phyloP scores from a whole-genome alignment of 2,113 vertebrate species.

The Callaeas wilsoni region DNA sequence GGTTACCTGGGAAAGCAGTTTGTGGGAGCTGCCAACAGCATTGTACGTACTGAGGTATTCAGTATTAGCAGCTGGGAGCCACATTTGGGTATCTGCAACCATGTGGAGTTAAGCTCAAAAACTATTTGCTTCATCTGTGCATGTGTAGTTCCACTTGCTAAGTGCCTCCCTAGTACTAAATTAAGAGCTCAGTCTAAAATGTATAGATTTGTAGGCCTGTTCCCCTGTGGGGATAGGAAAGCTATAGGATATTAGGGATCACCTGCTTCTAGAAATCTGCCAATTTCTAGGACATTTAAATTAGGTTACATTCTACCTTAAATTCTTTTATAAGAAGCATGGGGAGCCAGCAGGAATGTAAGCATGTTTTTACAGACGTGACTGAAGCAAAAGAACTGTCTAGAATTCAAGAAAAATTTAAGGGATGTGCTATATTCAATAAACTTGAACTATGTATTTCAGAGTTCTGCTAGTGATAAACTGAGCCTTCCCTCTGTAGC shows the following conservation, averaged over 20 bases:
- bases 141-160: neutral
- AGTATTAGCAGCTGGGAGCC: neutral
- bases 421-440: neutral
- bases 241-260: neutral
- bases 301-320: neutral
- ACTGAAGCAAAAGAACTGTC: neutral
- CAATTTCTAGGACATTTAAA: neutral
- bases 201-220: neutral
- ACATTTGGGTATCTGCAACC: rapidly evolving
- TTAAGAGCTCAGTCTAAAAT: neutral
- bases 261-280: neutral
- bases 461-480: neutral
- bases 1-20: neutral
- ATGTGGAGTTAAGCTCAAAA: neutral
- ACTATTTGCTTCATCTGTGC: neutral
- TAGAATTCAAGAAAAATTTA: neutral
- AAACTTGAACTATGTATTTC: neutral
- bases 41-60: neutral
- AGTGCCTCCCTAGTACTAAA: neutral
- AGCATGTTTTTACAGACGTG: neutral
- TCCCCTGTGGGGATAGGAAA: neutral
- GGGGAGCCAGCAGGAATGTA: neutral
- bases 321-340: neutral
- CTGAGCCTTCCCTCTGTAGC: neutral
- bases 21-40: neutral